Percentiles rank a stretch among this genome's conserved stretches.
Evolutionary conservation across 2,888 invertebrate genomes (phyloP).

Genomic region (Heliconius ethilla): DNA sequence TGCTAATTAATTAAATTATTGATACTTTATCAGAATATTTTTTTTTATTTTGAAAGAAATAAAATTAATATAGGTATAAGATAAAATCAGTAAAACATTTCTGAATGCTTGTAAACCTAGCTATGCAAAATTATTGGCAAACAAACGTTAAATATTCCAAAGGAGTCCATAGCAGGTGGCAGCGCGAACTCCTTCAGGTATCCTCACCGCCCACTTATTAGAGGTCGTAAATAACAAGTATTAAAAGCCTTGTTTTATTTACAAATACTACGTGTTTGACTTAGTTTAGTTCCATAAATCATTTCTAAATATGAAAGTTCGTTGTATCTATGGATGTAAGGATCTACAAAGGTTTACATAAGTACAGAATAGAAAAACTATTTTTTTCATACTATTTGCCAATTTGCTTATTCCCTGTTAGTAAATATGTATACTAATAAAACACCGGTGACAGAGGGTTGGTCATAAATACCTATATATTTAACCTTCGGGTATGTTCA

Average conservation of each 20-base stretch:
- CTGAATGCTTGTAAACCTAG: slow-evolving; percentile 43
- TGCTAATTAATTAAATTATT: background rate
- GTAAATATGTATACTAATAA: too few relatives aligned
- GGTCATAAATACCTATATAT: too few relatives aligned
- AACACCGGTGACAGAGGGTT: too few relatives aligned
- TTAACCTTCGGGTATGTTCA: too few relatives aligned
- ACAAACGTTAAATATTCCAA: slow-evolving; percentile 70
- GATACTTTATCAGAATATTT: background rate
- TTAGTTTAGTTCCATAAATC: slow-evolving; percentile 47
- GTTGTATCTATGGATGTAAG: background rate
- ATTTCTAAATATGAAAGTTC: slow-evolving; percentile 47
- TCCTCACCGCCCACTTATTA: slow-evolving; percentile 64
- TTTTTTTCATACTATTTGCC: too few relatives aligned
- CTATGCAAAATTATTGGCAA: slow-evolving; percentile 59
- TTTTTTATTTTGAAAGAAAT: background rate
- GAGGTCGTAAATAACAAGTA: slow-evolving; percentile 76
- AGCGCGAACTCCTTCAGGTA: slow-evolving; percentile 49
- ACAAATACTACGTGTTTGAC: slow-evolving; percentile 67
- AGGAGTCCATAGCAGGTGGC: slow-evolving; percentile 59
- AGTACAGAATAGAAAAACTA: too few relatives aligned
- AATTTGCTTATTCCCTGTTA: too few relatives aligned
- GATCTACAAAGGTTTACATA: background rate
- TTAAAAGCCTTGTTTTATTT: slow-evolving; percentile 74
- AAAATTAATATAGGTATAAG: background rate
- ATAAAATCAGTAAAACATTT: slow-evolving; percentile 7